Base-by-base conservation (phyloP, 1,140 invertebrate genomes). In the Teleogryllus occipitalis region DNA sequence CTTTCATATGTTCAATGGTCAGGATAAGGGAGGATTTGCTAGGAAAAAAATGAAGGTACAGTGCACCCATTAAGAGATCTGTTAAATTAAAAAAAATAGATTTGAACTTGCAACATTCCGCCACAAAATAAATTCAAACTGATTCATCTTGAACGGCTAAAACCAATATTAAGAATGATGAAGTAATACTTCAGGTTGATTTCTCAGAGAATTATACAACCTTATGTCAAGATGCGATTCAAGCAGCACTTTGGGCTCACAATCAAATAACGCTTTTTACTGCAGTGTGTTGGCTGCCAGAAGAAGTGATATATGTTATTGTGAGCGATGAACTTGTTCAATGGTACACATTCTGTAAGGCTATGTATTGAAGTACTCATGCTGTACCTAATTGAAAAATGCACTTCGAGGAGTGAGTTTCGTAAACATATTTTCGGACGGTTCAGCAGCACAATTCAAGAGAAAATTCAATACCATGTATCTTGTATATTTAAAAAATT, bases 371-470 rank as follows among this genome's bases (percentile, higher is more conserved):
- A 77, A n/a, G 8, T 10, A 14, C 12, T 18, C n/a, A 47, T 46
- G 27, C 12, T 21, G 7, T 6, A n/a, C n/a, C n/a, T n/a, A 39
- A 46, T 77, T 77, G 12, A 8, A 39, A 47, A 39, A 77, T 8
- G 47, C 22, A 21, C 47, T 47, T 6, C 76, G 6, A 7, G 76
- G 48, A n/a, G 12, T 77, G n/a, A 6, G 14, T 8, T n/a, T 39
- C 22, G 8, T 48, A 48, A 47, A 7, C 21, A 76, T 72, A 77
- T 80, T 84, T 78, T 81, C 80, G 75, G 84, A 84, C 80, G 83
- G 83, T 7, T 78, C 73, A 80, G 82, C 81, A 73, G 79, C 72
- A 47, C 83, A 85, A 78, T 85, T 84, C 77, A 80, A 80, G 47
- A 85, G 83, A 78, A 79, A 75, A 18, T n/a, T n/a, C n/a, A 81